Evolutionary conservation across 2,888 invertebrate genomes (phyloP), one percentile per base, ranked within the genome.

Genomic region (Eutolmus rufibarbis): DNA sequence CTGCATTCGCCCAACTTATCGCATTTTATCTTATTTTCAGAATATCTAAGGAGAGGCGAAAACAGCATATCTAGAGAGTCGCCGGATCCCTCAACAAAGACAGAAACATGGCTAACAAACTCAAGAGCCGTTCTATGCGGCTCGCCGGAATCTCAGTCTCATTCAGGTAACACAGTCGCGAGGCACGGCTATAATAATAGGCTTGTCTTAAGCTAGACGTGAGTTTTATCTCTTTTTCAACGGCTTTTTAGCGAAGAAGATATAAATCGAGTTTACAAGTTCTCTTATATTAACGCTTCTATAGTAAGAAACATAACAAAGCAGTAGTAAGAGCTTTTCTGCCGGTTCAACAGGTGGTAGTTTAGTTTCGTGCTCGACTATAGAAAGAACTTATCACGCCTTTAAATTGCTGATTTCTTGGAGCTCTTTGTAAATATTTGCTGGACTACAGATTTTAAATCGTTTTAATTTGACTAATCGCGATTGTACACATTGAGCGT

Each of bases 161-260:
- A 28, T 74, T 84, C 84, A 84, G 84, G 84, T 84, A 84, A 84
- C 37, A 34, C 37, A 84, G 66, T 74, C 43, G 74, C 23, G 40
- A 84, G 74, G 2, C 56, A n/a, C 56, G 56, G 19, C 8, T 84
- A 14, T 28, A 28, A 16, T 46, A 23, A 28, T 28, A n/a, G n/a
- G n/a, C 12, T 12, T 66, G 66, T 23, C 28, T 66, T 66, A 7
- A 23, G 23, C 28, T 8, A 46, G 16, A 31, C 16, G 56, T 16
- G 16, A 31, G 56, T 34, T 81, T 46, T 40, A 31, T 51, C n/a
- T 56, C 31, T 56, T 28, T 34, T 56, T 51, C 57, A 31, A 57
- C 51, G 56, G 81, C 28, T 56, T 56, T 81, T 81, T 16, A 34
- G 8, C 46, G 46, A 31, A 9, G 16, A 37, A 76, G 19, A 34